Evolutionary conservation across 92 coral and sea anemone genomes (phyloP), one percentile per base, ranked within the genome.

Genomic region (Porites rus): DNA sequence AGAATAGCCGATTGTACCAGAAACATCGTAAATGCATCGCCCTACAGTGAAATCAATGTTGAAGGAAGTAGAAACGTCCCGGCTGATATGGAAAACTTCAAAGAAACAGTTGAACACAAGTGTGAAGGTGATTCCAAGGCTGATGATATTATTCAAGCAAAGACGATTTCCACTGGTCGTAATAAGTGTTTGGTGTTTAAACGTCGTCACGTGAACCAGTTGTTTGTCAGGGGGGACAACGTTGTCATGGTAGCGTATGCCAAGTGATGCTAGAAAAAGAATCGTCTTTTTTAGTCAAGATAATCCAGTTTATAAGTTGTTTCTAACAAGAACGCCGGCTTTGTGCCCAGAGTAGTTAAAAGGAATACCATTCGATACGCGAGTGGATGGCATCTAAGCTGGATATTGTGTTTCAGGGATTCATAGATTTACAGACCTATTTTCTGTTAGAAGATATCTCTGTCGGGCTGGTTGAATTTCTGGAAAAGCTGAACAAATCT

Each of bases 171-270:
- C 81, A 79, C 88, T 70, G 94, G 92, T 69, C 77, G 90, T 59
- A 94, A 92, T 43, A 95, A 89, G 82, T 92, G 86, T 79, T 86
- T 97, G 82, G 96, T 90, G 63, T 95, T 95, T 72, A 95, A 89
- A 66, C 93, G 90, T 50, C 97, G 99, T 60, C 99, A 97, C 78
- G 96, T 97, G 14, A 97, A 97, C 78, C 99, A 97, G 82, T 70
- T 97, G 90, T 97, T 97, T 83, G 64, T 97, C 24, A 91, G 99
- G 74, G 99, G 99, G 22, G 99, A 97, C 77, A 97, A 97, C 73
- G 93, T 97, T 28, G 95, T 95, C 19, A 95, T 97, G 98, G 91
- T 97, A 54, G 97, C 95, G 31, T 95, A 95, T 59, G 95, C 93
- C 38, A 69, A 87, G 58, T 94, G 86, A 88, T 6, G 3, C 1